Evolutionary conservation across 92 coral and sea anemone genomes (phyloP).

Genomic region (Bergia sp.): DNA sequence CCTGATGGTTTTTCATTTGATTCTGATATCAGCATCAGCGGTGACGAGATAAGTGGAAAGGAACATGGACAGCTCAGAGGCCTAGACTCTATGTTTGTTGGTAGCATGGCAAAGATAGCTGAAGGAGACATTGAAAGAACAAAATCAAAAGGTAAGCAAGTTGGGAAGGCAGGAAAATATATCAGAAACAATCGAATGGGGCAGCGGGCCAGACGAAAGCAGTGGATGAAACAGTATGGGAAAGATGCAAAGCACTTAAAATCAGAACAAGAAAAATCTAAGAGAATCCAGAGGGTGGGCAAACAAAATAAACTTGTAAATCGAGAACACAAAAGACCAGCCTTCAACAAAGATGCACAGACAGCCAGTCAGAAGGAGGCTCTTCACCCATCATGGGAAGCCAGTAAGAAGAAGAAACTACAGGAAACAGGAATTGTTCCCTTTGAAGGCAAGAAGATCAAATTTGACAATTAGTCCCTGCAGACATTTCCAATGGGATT

Average conservation of each 20-base stretch:
- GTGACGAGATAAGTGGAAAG: conserved; percentile 2
- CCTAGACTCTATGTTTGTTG: conserved; percentile 74
- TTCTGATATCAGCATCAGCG: conserved; percentile 3
- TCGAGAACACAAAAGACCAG: neutral
- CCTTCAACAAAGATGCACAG: neutral
- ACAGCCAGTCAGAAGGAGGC: neutral
- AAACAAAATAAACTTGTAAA: conserved; percentile 19
- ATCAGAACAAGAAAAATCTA: conserved; percentile 9
- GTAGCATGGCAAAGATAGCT: conserved; percentile 52
- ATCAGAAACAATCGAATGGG: conserved; percentile 66
- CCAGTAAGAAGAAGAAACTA: conserved; percentile 78
- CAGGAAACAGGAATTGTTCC: conserved; percentile 72
- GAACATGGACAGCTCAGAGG: conserved; percentile 14
- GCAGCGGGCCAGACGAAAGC: conserved; percentile 83
- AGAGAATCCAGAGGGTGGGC: neutral
- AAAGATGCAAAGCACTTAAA: conserved; percentile 79
- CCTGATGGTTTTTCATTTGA: neutral
- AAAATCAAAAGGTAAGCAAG: conserved; percentile 41
- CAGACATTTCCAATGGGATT: too few species aligned
- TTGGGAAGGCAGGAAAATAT: conserved; percentile 23
- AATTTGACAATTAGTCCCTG: conserved; percentile 65
- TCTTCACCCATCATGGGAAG: conserved; percentile 97
- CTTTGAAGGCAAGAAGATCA: conserved; percentile 88
- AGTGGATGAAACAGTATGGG: conserved; percentile 85
- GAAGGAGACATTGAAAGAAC: conserved; percentile 9